Conservation (phyloP, 2,888 invertebrate species). For the Ptilodon capucinus region DNA sequence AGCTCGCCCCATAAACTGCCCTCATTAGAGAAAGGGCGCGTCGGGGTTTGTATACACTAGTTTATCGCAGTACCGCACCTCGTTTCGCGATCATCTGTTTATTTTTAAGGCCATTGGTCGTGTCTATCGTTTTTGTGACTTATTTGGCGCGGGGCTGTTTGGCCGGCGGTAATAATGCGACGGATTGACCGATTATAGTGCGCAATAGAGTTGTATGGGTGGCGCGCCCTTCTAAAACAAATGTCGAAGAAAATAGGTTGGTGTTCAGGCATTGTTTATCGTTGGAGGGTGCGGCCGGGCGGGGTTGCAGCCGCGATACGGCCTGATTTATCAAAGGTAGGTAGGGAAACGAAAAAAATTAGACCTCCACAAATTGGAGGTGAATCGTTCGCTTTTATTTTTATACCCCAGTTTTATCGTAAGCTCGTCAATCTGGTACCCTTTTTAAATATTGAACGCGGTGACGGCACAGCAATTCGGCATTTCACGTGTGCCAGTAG, state of each 20-base stretch:
- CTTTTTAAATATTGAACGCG: constrained; percentile 37
- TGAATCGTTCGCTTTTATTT: constrained; percentile 45
- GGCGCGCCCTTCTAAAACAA: constrained; percentile 68
- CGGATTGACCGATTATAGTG: constrained; percentile 62
- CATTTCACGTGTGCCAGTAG: constrained; percentile 16
- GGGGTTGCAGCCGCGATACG: constrained; percentile 50
- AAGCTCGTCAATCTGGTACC: constrained; percentile 27
- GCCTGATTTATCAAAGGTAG: constrained; percentile 66
- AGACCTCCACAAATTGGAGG: constrained; percentile 54
- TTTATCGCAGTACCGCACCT: constrained; percentile 73
- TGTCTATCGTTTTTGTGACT: constrained; percentile 65
- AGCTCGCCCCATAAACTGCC: constrained; percentile 73
- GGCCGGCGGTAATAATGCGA: constrained; percentile 54
- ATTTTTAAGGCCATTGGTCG: constrained; percentile 74
- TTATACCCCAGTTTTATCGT: constrained; percentile 31
- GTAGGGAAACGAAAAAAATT: constrained; percentile 49
- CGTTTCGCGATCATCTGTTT: constrained; percentile 75
- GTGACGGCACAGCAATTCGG: constrained; percentile 19
- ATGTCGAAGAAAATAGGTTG: constrained; percentile 65
- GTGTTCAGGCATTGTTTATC: constrained; percentile 55
- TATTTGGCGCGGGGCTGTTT: constrained; percentile 55
- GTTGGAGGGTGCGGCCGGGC: constrained; percentile 58
- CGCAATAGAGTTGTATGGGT: constrained; percentile 58
- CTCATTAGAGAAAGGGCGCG: constrained; percentile 79
- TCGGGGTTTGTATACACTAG: constrained; percentile 61